phyloP scores from a whole-genome alignment of 37 sponge, comb jelly and placozoan genomes.

The Bolinopsis microptera region DNA sequence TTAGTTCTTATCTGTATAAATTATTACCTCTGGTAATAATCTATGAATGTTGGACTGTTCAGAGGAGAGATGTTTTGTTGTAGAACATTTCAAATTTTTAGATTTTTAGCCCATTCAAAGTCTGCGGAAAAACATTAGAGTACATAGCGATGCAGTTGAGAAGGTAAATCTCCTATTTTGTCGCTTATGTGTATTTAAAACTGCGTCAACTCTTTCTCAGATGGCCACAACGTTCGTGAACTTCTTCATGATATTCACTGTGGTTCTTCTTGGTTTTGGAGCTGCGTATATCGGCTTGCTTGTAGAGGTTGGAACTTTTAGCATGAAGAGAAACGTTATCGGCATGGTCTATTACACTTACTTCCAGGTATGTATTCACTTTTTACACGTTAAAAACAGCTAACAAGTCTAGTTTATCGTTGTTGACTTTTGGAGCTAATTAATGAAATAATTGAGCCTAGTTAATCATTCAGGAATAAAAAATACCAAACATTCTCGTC shows the following conservation, averaged over 20 bases:
- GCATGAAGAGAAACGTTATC: background rate
- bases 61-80: too few relatives aligned
- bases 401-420: background rate
- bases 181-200: background rate
- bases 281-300: background rate
- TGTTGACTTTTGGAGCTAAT: too few relatives aligned
- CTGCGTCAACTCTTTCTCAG: background rate
- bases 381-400: background rate
- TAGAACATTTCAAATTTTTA: too few relatives aligned
- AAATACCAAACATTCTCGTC: too few relatives aligned
- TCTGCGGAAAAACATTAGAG: too few relatives aligned
- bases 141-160: too few relatives aligned
- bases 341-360: slow-evolving; percentile 31
- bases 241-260: background rate
- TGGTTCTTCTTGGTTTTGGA: background rate
- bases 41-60: too few relatives aligned
- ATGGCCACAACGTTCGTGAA: background rate
- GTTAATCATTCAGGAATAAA: too few relatives aligned
- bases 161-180: too few relatives aligned
- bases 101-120: too few relatives aligned
- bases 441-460: too few relatives aligned
- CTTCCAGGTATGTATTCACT: background rate
- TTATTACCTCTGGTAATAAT: background rate
- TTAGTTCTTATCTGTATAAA: background rate
- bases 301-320: slow-evolving; percentile 15